Evolutionary conservation across 2,797 vertebrate species (phyloP).

Genomic region (Sebastes kiyomatsui): DNA sequence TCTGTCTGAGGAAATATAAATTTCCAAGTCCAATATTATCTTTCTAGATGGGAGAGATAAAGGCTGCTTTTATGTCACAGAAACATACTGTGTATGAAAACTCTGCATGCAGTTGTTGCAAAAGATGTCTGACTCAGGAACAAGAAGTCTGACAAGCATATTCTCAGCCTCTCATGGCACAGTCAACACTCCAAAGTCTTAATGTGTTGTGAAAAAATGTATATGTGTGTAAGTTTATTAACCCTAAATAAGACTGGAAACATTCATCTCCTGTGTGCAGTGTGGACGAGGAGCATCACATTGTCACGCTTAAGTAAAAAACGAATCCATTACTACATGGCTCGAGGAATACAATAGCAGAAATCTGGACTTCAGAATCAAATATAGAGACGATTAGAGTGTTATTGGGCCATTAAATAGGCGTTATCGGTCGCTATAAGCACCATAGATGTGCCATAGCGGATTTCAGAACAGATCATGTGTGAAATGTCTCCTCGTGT

Average conservation of each 20-base stretch:
- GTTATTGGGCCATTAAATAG: no score
- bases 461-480: neutral
- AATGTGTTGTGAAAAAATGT: neutral
- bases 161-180: constrained; percentile 2
- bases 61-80: constrained; percentile 23
- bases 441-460: no score
- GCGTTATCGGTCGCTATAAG: no score
- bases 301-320: neutral
- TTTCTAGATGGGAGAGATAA: constrained; percentile 37
- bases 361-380: neutral
- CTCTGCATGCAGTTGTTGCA: neutral
- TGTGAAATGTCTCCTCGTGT: constrained; percentile 5
- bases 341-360: neutral
- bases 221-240: neutral
- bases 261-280: neutral
- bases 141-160: neutral
- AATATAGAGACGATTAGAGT: neutral
- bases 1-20: constrained; percentile 35
- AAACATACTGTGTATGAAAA: constrained; percentile 21
- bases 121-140: constrained; percentile 16
- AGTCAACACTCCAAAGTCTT: constrained; percentile 9
- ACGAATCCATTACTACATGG: neutral
- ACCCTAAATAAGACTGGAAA: neutral
- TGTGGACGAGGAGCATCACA: neutral
- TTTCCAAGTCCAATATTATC: constrained; percentile 47